phyloP scores from a whole-genome alignment of 1,140 invertebrate genomes.

The Drosophila sp. region DNA sequence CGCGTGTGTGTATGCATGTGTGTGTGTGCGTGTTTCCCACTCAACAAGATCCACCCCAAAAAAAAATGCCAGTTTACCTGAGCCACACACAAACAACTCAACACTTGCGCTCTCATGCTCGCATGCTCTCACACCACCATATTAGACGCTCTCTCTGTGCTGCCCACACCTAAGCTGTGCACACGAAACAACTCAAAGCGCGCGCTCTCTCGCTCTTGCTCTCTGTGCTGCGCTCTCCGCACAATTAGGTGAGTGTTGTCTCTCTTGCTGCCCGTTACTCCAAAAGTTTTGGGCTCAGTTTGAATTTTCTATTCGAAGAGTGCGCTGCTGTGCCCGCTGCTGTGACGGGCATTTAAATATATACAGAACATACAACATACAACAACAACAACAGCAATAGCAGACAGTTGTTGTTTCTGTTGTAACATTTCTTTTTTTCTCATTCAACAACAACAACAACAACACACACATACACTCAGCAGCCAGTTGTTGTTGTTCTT shows the following conservation, averaged over 20 bases:
- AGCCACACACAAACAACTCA: conserved; percentile 10
- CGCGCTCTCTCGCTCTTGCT: conserved; percentile 1
- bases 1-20: conserved; percentile 20
- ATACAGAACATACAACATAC: conserved; percentile 7
- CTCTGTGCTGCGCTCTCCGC: conserved; percentile 6
- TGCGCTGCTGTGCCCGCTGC: conserved; percentile 78
- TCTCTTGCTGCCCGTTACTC: conserved; percentile 15
- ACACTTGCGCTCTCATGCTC: conserved; percentile 8
- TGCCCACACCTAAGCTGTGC: no score
- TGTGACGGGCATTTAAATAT: conserved; percentile 70
- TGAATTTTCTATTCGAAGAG: conserved; percentile 79
- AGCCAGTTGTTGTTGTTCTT: conserved; percentile 11
- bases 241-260: no score
- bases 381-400: conserved; percentile 8
- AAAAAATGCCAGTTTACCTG: conserved; percentile 55
- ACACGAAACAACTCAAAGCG: conserved; percentile 37
- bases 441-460: conserved; percentile 8
- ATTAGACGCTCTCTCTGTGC: no score
- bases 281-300: conserved; percentile 66
- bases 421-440: conserved; percentile 13
- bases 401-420: conserved; percentile 26
- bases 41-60: conserved; percentile 71
- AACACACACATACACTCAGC: conserved; percentile 10
- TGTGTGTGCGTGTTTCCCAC: conserved; percentile 20
- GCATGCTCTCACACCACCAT: conserved; percentile 1